Evolutionary conservation across 2,797 vertebrate species (phyloP).

Genomic region (Erpetoichthys calabaricus): DNA sequence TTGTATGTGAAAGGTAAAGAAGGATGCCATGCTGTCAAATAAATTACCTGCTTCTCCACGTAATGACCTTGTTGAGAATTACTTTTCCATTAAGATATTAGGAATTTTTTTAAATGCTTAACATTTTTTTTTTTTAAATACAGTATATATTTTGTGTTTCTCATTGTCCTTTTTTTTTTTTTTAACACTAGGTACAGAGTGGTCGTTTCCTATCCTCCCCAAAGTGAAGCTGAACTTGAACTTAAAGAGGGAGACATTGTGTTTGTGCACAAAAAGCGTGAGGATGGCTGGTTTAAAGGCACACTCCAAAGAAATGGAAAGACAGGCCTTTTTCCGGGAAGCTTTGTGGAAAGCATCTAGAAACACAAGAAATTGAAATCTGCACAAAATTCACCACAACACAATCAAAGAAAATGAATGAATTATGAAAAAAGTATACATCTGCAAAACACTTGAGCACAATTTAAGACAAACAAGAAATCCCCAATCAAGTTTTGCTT

Average conservation of each 20-base stretch:
- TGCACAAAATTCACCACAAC: conserved; percentile 1
- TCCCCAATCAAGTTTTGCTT: conserved; percentile 45
- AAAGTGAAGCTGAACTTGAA: conserved; percentile 96
- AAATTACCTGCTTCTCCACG: background rate
- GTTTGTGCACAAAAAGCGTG: conserved; percentile 91
- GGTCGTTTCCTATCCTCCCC: conserved; percentile 92
- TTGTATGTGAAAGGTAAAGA: conserved; percentile 83
- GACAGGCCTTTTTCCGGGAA: conserved; percentile 92
- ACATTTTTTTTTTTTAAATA: no score
- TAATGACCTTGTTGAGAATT: no score
- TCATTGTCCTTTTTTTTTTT: no score
- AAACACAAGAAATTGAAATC: conserved; percentile 13
- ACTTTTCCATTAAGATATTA: no score
- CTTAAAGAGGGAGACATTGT: conserved; percentile 96
- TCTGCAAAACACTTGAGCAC: conserved; percentile 7
- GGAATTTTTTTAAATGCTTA: no score
- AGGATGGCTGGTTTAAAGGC: conserved; percentile 98
- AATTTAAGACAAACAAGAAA: conserved; percentile 27
- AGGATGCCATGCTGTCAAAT: background rate
- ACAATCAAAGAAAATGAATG: background rate
- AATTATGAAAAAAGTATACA: background rate
- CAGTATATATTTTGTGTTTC: no score
- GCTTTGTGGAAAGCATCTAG: conserved; percentile 93
- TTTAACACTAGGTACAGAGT: conserved; percentile 70
- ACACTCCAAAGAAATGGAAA: conserved; percentile 90